Conservation (phyloP, 2,888 invertebrate genomes). For the Arenicola marina region DNA sequence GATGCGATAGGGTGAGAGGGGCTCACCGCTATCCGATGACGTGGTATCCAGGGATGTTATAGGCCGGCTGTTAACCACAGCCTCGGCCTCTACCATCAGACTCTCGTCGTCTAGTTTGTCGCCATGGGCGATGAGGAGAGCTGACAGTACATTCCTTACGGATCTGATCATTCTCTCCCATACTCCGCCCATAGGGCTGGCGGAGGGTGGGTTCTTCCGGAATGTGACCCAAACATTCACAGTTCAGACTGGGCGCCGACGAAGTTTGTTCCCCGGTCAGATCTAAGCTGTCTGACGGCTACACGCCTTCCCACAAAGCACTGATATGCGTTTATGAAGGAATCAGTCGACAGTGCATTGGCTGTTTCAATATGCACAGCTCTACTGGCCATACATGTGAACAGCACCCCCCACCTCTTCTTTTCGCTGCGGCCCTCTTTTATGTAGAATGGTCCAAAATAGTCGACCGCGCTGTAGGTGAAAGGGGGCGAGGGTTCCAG, state of each 20-base stretch:
- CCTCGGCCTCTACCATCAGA: too few species aligned
- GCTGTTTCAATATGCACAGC: constrained; percentile 39
- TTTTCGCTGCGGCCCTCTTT: too few species aligned
- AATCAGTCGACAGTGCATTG: constrained; percentile 10
- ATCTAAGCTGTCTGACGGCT: neutral
- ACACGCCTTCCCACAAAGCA: neutral
- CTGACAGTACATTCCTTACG: neutral
- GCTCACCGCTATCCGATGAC: too few species aligned
- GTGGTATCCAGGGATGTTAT: too few species aligned
- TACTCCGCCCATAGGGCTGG: constrained; percentile 37
- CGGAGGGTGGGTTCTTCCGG: constrained; percentile 30
- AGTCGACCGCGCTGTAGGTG: too few species aligned
- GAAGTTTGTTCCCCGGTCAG: constrained; percentile 26
- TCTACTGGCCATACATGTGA: too few species aligned
- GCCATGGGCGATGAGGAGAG: neutral
- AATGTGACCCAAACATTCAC: constrained; percentile 16
- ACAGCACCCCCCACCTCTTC: too few species aligned
- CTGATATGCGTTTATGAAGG: constrained; percentile 9
- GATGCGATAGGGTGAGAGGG: too few species aligned
- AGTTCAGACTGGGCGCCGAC: constrained; percentile 30
- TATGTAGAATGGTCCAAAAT: too few species aligned
- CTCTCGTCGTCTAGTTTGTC: too few species aligned
- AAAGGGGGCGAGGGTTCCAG: too few species aligned
- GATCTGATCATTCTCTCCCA: constrained; percentile 29
- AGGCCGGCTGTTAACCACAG: too few species aligned